These are phyloP conservation scores for Rhinichthys osculus DNA, from an alignment of 2,797 vertebrate species.

Conservation along the genomic window DNA sequence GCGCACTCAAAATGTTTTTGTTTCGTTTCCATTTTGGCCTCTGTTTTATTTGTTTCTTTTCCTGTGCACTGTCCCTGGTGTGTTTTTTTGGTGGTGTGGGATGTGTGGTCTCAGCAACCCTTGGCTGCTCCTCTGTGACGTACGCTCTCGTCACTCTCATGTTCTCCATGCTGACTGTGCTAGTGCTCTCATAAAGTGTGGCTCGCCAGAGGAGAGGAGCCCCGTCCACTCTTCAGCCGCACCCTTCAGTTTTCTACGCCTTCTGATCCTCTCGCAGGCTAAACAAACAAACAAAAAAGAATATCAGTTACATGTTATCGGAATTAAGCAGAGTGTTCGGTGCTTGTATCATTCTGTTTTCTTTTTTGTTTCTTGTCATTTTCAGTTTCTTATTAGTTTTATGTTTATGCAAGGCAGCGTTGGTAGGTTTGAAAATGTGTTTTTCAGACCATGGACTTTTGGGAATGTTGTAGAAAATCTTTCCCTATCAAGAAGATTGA, in stretches of 20 bases:
- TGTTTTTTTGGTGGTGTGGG: conserved; percentile 47
- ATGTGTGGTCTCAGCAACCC: conserved; percentile 81
- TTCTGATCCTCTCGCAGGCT: conserved; percentile 82
- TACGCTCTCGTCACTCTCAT: conserved; percentile 89
- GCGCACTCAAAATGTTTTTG: conserved; percentile 68
- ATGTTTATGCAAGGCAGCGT: conserved; percentile 45
- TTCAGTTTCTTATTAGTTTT: conserved; percentile 23
- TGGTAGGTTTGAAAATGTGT: conserved; percentile 46
- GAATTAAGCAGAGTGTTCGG: conserved; percentile 77
- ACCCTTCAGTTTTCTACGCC: conserved; percentile 73
- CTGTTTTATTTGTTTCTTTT: conserved; percentile 24
- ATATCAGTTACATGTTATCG: conserved; percentile 71
- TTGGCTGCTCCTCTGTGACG: conserved; percentile 87
- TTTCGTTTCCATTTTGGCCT: conserved; percentile 46
- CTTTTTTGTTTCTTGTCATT: conserved; percentile 52
- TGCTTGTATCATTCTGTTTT: conserved; percentile 72
- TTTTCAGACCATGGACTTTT: conserved; percentile 55
- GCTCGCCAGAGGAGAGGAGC: conserved; percentile 69
- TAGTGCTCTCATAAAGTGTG: conserved; percentile 92
- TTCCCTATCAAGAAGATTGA: conserved; percentile 64
- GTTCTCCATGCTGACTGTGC: conserved; percentile 87
- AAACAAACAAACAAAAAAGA: conserved; percentile 69
- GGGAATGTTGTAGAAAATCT: conserved; percentile 62
- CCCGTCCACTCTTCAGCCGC: conserved; percentile 72
- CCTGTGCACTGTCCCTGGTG: conserved; percentile 51